Conservation (phyloP, 1,140 invertebrate species). For the Cherax destructor region DNA sequence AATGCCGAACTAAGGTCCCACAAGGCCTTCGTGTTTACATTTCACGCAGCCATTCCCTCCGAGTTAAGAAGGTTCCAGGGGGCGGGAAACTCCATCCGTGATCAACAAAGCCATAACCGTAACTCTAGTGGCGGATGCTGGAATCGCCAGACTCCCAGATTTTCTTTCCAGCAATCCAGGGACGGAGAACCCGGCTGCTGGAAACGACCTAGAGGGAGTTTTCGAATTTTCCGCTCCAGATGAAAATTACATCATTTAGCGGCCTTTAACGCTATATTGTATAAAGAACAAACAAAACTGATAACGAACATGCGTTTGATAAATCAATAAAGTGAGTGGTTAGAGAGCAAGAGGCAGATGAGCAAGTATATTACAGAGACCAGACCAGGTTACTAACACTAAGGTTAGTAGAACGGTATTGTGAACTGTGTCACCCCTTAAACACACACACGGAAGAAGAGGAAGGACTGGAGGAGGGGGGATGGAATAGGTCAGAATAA, state of each 20-base stretch:
- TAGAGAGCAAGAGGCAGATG: no score
- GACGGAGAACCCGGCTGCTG: conserved; percentile 23
- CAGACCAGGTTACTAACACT: no score
- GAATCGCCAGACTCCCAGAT: conserved; percentile 39
- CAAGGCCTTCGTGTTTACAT: conserved; percentile 29
- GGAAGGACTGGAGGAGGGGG: no score
- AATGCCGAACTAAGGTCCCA: conserved; percentile 5
- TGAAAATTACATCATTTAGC: conserved; percentile 7
- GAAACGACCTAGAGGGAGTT: conserved; percentile 17
- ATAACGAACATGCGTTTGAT: background rate
- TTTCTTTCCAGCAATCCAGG: conserved; percentile 52
- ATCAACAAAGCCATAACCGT: conserved; percentile 61
- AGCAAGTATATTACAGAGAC: no score
- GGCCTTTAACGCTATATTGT: background rate
- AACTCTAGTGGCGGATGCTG: conserved; percentile 53
- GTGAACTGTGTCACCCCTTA: no score
- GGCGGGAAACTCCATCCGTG: conserved; percentile 43
- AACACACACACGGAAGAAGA: no score
- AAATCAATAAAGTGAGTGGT: background rate
- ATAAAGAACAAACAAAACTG: background rate
- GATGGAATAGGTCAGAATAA: no score
- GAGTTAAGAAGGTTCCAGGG: conserved; percentile 42
- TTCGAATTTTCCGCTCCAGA: conserved; percentile 11
- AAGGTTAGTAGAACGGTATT: no score
- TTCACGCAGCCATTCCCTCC: conserved; percentile 30